phyloP scores from a whole-genome alignment of 2,888 invertebrate genomes.

The Plagodis dolabraria region DNA sequence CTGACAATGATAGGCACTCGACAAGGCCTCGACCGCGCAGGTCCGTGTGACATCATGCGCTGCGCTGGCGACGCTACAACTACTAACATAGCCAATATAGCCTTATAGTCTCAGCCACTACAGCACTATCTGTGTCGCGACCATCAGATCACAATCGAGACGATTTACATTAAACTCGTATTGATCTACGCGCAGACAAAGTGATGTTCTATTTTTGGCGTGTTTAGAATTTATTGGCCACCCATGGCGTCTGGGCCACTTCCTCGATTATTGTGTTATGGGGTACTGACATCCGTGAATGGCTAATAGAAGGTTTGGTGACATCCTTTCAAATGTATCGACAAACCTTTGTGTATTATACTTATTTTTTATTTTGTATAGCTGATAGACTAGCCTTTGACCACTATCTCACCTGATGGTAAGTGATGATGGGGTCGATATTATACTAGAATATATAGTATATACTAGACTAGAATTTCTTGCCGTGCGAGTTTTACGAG shows the following conservation, averaged over 20 bases:
- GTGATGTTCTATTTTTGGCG: conserved; percentile 59
- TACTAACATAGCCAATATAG: not conserved
- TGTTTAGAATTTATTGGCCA: conserved; percentile 70
- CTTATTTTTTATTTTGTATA: too few relatives aligned
- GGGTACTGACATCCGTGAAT: conserved; percentile 10
- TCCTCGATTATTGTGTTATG: conserved; percentile 24
- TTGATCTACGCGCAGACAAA: conserved; percentile 70
- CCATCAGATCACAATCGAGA: conserved; percentile 70
- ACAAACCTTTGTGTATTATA: too few relatives aligned
- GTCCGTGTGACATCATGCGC: conserved; percentile 68
- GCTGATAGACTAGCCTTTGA: too few relatives aligned
- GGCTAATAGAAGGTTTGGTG: not conserved
- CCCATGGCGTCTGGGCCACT: conserved; percentile 47
- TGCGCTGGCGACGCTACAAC: conserved; percentile 47
- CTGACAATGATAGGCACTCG: conserved; percentile 43
- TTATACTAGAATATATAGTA: too few relatives aligned
- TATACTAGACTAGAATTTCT: too few relatives aligned
- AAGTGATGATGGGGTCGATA: too few relatives aligned
- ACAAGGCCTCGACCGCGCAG: conserved; percentile 51
- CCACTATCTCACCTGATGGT: too few relatives aligned
- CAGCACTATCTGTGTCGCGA: conserved; percentile 22
- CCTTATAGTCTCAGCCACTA: conserved; percentile 11
- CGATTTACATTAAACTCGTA: conserved; percentile 77
- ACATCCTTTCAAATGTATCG: not conserved
- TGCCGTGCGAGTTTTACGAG: too few relatives aligned